Percentiles rank a stretch among this genome's conserved stretches.
phyloP scores from a whole-genome alignment of 1,140 invertebrate species.

The Riptortus pedestris region DNA sequence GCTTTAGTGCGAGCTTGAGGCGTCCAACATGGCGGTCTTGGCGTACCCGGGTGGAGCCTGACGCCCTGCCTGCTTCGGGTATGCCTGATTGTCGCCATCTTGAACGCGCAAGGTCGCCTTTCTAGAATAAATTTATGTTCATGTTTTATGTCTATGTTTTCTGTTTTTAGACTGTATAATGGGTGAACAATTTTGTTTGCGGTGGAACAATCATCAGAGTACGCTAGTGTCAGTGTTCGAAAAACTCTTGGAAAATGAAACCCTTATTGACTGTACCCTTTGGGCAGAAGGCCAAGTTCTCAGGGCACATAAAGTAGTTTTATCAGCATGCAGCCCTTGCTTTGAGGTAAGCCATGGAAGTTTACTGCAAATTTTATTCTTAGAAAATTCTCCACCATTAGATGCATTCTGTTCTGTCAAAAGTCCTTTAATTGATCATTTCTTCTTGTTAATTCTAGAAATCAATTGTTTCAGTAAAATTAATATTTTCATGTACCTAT shows the following conservation, averaged over 20 bases:
- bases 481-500: no score
- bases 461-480: no score
- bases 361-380: not conserved
- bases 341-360: conserved; percentile 37
- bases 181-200: conserved; percentile 38
- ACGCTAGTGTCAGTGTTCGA: conserved; percentile 44
- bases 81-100: conserved; percentile 3
- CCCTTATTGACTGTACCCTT: conserved; percentile 43
- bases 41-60: not conserved
- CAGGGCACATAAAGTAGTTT: conserved; percentile 43
- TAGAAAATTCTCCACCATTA: no score
- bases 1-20: no score
- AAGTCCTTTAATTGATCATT: no score
- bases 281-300: conserved; percentile 42
- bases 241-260: conserved; percentile 39
- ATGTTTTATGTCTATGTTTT: no score
- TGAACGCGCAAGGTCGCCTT: conserved; percentile 4
- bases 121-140: no score
- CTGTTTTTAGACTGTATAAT: conserved; percentile 4
- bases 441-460: no score
- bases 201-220: conserved; percentile 45
- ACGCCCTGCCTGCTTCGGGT: not conserved
- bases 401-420: no score
- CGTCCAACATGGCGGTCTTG: not conserved
- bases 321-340: conserved; percentile 44